Evolutionary conservation across 2,797 vertebrate genomes (phyloP).

Genomic region (Anabacerthia variegaticeps): DNA sequence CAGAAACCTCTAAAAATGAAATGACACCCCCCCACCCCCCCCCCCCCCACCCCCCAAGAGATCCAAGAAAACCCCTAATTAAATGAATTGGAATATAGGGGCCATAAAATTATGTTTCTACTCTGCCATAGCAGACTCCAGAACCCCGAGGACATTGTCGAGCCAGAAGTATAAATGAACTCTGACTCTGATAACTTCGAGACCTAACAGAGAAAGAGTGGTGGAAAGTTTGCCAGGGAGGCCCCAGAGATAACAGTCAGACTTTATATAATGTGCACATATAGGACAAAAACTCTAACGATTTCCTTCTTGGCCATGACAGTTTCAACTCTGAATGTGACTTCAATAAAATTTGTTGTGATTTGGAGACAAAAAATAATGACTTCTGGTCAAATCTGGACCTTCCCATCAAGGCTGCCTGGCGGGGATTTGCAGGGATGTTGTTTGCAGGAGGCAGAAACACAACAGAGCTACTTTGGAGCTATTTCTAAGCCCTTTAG

Average conservation of each 20-base stretch:
- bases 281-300: neutral
- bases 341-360: neutral
- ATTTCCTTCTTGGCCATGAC: neutral
- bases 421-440: neutral
- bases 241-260: conserved; percentile 27
- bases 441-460: neutral
- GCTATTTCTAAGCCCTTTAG: neutral
- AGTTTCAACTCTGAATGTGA: neutral
- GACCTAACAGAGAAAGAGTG: neutral
- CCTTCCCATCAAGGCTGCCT: neutral
- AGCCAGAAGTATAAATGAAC: conserved; percentile 56
- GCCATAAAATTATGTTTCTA: conserved; percentile 52
- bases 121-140: conserved; percentile 13
- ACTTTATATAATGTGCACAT: neutral
- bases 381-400: neutral
- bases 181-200: conserved; percentile 64
- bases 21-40: neutral
- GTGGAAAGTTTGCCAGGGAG: conserved; percentile 48
- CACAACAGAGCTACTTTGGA: neutral
- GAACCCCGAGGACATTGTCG: conserved; percentile 44
- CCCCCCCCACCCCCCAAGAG: neutral
- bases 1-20: conserved; percentile 47
- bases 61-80: conserved; percentile 36
- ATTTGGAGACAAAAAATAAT: neutral
- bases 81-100: conserved; percentile 52